A percentile compares a stretch with the other conserved stretches of the same genome.
Evolutionary conservation across 1,140 invertebrate species (phyloP).

Genomic region (Hyposmocoma kahamanoa): DNA sequence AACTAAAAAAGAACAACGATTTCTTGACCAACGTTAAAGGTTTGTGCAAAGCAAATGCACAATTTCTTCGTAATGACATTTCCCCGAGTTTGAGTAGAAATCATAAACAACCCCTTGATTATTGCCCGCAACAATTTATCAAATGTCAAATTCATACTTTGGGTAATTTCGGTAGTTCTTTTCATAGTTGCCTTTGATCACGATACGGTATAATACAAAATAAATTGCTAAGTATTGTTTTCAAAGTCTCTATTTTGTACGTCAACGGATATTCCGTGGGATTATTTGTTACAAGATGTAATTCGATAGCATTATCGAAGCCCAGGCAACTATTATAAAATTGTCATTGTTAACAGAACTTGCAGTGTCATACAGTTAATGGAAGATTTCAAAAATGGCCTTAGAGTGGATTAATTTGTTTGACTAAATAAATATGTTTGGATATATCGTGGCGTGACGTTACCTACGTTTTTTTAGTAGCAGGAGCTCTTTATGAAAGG

Average conservation of each 20-base stretch:
- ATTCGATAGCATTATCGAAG: too few species aligned
- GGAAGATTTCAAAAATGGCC: constrained; percentile 20
- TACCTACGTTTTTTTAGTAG: too few species aligned
- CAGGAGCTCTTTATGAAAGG: too few species aligned
- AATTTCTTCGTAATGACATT: constrained; percentile 10
- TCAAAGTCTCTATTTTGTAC: not conserved
- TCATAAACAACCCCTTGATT: constrained; percentile 9
- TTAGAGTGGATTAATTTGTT: constrained; percentile 30
- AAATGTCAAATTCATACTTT: constrained; percentile 12
- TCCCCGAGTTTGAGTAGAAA: constrained; percentile 9
- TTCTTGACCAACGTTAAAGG: too few species aligned
- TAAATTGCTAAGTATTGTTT: not conserved
- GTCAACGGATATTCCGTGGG: too few species aligned
- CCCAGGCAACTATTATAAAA: too few species aligned
- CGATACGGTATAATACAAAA: not conserved
- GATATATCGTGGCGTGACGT: too few species aligned
- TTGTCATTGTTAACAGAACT: not conserved
- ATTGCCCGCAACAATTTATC: constrained; percentile 2
- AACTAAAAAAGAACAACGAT: too few species aligned
- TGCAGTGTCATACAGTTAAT: constrained; percentile 34
- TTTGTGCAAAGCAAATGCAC: too few species aligned
- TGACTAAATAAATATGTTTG: too few species aligned
- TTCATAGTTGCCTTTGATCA: not conserved
- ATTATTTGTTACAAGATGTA: too few species aligned
- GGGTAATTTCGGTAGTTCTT: not conserved